phyloP scores from a whole-genome alignment of 2,113 vertebrate genomes.

The Chamaea fasciata region DNA sequence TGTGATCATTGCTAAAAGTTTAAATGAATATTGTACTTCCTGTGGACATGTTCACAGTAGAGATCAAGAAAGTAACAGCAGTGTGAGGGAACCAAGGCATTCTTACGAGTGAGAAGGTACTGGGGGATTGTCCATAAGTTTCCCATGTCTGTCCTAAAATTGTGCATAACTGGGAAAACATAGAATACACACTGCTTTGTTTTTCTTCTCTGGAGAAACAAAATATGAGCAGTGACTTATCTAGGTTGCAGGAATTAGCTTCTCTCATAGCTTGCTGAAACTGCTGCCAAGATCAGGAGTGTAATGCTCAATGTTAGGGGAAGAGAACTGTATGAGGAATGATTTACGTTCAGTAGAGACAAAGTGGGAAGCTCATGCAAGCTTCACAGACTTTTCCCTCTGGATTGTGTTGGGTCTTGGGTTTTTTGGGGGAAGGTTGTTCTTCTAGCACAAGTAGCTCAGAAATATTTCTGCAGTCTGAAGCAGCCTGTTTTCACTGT shows the following conservation, averaged over 20 bases:
- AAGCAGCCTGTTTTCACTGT: neutral
- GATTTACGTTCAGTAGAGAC: neutral
- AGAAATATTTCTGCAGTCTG: neutral
- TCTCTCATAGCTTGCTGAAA: neutral
- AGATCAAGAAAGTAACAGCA: neutral
- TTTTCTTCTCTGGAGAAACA: neutral
- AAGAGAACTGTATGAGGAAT: neutral
- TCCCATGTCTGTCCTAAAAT: neutral
- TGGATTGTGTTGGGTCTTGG: neutral
- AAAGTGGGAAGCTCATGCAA: neutral
- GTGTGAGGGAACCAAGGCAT: neutral
- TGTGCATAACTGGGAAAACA: neutral
- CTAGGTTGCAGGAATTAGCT: neutral
- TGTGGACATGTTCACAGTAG: neutral
- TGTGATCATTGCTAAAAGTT: neutral
- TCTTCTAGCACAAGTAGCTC: neutral
- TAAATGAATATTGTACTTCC: neutral
- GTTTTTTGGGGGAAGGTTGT: neutral
- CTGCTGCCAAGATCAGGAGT: neutral
- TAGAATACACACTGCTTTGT: neutral
- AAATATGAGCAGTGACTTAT: neutral
- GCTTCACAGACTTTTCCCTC: neutral
- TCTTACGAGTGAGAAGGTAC: neutral
- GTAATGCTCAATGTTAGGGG: neutral
- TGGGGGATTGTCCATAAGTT: accelerated